These are phyloP conservation scores for Coelinius sp. DNA, from an alignment of 2,888 invertebrate species.

Conservation along the genomic window DNA sequence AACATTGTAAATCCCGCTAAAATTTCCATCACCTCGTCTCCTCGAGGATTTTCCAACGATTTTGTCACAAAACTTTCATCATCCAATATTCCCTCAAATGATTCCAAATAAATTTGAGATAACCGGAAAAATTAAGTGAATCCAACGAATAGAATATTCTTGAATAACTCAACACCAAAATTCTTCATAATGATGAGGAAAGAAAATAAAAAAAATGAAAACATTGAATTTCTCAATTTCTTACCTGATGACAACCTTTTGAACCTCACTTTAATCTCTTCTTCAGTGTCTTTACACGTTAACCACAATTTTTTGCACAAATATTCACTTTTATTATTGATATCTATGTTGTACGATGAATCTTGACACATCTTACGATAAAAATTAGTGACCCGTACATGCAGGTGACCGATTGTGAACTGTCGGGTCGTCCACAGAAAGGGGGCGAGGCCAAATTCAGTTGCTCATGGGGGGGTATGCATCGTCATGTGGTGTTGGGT, in stretches of 20 bases:
- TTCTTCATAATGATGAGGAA: too few relatives aligned
- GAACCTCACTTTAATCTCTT: constrained; percentile 52
- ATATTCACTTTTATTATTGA: constrained; percentile 46
- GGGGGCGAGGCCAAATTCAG: constrained; percentile 55
- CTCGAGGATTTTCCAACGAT: not conserved
- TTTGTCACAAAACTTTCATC: constrained; percentile 15
- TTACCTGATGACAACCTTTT: constrained; percentile 45
- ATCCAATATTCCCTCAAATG: not conserved
- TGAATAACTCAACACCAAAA: not conserved
- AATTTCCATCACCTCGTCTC: not conserved
- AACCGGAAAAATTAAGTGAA: not conserved
- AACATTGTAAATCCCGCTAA: not conserved
- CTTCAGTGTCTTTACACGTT: constrained; percentile 38
- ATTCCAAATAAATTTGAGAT: not conserved
- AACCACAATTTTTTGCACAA: constrained; percentile 40
- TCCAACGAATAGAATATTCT: not conserved
- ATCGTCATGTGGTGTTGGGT: constrained; percentile 46
- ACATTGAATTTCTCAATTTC: not conserved
- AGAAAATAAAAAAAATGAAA: constrained; percentile 7
- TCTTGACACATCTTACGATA: constrained; percentile 55
- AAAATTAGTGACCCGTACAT: constrained; percentile 50
- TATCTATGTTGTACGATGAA: constrained; percentile 50
- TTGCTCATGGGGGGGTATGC: constrained; percentile 47
- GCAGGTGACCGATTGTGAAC: constrained; percentile 57
- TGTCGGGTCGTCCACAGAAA: constrained; percentile 55